A percentile compares a stretch with the other conserved stretches of the same genome.
Conservation (phyloP, 1,140 invertebrate species). For the Sycophila sp. region DNA sequence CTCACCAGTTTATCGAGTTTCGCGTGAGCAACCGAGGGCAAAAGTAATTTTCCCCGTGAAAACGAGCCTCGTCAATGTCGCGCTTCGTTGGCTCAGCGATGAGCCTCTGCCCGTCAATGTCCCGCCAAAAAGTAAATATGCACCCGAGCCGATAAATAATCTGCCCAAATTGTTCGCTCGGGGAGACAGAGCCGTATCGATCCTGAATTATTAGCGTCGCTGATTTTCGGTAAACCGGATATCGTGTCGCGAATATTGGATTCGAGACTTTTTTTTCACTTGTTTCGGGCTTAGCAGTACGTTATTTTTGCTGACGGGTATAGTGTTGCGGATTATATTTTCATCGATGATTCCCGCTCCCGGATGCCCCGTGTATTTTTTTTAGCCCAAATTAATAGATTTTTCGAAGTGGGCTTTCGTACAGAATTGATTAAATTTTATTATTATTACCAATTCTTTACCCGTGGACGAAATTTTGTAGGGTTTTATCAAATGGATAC, state of each 20-base stretch:
- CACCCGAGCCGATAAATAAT: slow-evolving; percentile 23
- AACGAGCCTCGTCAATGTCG: slow-evolving; percentile 22
- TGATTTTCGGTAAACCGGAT: slow-evolving; percentile 14
- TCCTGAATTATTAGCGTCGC: slow-evolving; percentile 25
- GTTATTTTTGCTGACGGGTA: neutral
- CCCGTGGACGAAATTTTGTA: too few species aligned
- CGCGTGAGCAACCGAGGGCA: neutral
- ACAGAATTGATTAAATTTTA: too few species aligned
- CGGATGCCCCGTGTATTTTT: neutral
- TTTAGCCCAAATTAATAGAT: neutral
- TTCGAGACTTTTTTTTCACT: neutral
- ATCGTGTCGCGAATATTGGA: slow-evolving; percentile 18
- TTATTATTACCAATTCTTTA: too few species aligned
- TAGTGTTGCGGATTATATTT: slow-evolving; percentile 13
- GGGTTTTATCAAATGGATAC: too few species aligned
- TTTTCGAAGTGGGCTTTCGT: too few species aligned
- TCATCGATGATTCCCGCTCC: neutral
- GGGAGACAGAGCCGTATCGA: slow-evolving; percentile 12
- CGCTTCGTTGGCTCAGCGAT: neutral
- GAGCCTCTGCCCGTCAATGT: neutral
- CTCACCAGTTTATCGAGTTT: slow-evolving; percentile 17
- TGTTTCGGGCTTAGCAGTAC: neutral
- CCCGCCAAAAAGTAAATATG: slow-evolving; percentile 29
- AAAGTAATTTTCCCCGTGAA: slow-evolving; percentile 30
- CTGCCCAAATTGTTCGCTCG: neutral